Base-by-base conservation (phyloP, 1,140 invertebrate genomes). In the Drosophila rufa region DNA sequence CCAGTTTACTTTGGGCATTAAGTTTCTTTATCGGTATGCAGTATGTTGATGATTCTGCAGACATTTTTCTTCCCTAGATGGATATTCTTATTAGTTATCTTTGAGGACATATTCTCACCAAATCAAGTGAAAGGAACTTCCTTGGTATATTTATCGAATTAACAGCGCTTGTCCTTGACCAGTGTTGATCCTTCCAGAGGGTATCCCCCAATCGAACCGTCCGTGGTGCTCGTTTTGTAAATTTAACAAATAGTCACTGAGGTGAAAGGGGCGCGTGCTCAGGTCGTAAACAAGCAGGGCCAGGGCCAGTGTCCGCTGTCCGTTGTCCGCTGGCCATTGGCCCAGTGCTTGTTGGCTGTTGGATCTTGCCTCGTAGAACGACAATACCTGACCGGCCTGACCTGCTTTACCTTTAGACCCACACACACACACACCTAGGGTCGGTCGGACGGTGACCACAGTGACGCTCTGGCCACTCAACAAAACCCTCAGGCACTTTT, bases 401-500 rank as follows among this genome's bases (percentile, higher is more conserved):
- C 82, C 82, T 87, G 82, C 58, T 86, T 87, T 77, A 87, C 83
- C 83, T 83, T 83, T 80, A 57, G 65, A 67, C 74, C 66, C 76
- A 59, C 53, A 78, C 65, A 42, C 36, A 48, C 27, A 36, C 40
- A 56, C 53, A 59, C 53, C 43, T 45, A 33, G 50, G 78, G 51
- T 45, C 55, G 43, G 19, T 53, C 57, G 43, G 19, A 53, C 58
- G 67, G 82, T 89, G 84, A 90, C 84, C 84, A 84, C 78, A 73
- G 57, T 80, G 84, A 83, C 83, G 83, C 75, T 73, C 53, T 45
- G 82, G 80, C 84, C 81, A 83, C 84, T 89, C 84, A 79, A 76
- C 81, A 84, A 87, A 87, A 87, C 84, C 84, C 84, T 90, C 85
- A 87, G 85, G 86, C 85, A 85, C 82, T 90, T 90, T 89, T 90